Percentiles rank a stretch among this genome's conserved stretches.
Evolutionary conservation across 2,113 vertebrate genomes (phyloP).

Genomic region (Myodes glareolus): DNA sequence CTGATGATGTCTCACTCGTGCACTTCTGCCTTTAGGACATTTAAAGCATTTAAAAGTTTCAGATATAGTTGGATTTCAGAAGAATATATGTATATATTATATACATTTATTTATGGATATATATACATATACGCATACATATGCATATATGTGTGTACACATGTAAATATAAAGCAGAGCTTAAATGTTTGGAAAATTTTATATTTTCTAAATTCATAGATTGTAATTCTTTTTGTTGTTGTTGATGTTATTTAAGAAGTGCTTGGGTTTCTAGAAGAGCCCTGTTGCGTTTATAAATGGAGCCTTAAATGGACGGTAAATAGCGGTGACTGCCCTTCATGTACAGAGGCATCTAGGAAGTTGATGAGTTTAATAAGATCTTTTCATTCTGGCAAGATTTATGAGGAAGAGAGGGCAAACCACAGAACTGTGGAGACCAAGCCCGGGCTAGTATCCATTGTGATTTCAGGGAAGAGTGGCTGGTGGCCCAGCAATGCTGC

Average conservation of each 20-base stretch:
- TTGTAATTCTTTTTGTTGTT: neutral
- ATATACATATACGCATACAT: neutral
- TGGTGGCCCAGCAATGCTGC: slow-evolving; percentile 12
- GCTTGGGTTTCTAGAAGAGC: slow-evolving; percentile 40
- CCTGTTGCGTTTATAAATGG: neutral
- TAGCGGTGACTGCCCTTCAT: neutral
- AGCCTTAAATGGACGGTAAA: slow-evolving; percentile 1
- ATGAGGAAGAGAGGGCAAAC: neutral
- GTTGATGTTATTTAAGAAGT: neutral
- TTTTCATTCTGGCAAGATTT: neutral
- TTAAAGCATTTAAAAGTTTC: neutral
- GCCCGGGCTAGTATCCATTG: neutral
- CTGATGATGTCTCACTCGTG: neutral
- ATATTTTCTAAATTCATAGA: neutral
- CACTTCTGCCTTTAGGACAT: neutral
- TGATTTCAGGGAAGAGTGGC: neutral
- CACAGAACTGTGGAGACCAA: neutral
- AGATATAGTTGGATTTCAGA: slow-evolving; percentile 20
- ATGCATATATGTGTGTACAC: neutral
- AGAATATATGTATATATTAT: neutral
- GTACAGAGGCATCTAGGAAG: neutral
- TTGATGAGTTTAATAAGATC: neutral
- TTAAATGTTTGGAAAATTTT: neutral
- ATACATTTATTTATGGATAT: neutral
- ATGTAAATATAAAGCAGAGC: neutral